phyloP scores from a whole-genome alignment of 2,113 vertebrate species.

The Calyptommatus sinebrachiatus region DNA sequence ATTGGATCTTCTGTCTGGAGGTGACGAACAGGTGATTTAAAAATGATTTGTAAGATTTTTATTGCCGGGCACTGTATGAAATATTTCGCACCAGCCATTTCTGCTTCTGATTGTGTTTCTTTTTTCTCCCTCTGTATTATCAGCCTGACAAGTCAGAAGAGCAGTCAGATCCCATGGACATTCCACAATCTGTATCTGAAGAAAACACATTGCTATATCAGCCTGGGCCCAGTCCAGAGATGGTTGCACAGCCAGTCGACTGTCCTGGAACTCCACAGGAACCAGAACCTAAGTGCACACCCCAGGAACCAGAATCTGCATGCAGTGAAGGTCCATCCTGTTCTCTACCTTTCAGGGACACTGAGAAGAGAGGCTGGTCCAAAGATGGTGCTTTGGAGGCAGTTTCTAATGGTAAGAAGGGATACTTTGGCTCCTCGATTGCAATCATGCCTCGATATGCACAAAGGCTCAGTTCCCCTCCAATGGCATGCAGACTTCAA shows the following conservation, averaged over 20 bases:
- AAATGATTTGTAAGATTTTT: neutral
- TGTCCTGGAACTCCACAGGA: constrained; percentile 31
- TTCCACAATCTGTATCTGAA: constrained; percentile 12
- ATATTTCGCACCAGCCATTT: neutral
- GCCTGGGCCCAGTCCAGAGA: constrained; percentile 50
- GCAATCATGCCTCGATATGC: no score
- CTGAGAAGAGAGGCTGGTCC: constrained; percentile 78
- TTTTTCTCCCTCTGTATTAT: neutral
- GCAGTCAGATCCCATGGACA: constrained; percentile 42
- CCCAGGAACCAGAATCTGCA: constrained; percentile 37
- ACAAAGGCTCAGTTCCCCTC: no score
- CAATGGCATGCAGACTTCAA: no score
- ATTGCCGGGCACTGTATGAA: neutral
- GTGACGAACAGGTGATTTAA: neutral
- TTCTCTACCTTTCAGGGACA: constrained; percentile 37
- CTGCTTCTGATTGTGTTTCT: neutral
- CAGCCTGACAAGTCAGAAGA: constrained; percentile 51
- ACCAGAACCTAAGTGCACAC: neutral
- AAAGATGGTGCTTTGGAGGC: constrained; percentile 77
- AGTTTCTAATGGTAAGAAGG: constrained; percentile 76
- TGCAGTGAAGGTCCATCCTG: constrained; percentile 48
- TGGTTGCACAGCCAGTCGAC: constrained; percentile 44
- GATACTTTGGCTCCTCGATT: neutral
- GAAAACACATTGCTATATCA: constrained; percentile 41
- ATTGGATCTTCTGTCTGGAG: no score